Evolutionary conservation across 2,888 invertebrate genomes (phyloP).

Genomic region (Agelastica alni): DNA sequence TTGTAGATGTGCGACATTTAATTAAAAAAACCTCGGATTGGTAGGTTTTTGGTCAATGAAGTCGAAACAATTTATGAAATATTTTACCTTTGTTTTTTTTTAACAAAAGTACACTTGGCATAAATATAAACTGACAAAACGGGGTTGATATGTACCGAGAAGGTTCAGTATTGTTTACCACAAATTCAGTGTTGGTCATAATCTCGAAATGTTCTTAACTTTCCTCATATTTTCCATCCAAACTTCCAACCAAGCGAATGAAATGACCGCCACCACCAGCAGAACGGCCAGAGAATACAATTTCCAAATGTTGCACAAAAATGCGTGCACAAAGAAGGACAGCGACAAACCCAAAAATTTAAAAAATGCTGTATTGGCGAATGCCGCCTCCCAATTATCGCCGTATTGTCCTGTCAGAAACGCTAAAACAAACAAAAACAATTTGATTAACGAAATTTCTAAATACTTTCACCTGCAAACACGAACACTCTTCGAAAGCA

Average conservation of each 20-base stretch:
- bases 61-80: too few species aligned
- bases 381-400: constrained; percentile 58
- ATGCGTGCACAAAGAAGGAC: constrained; percentile 67
- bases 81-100: too few species aligned
- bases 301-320: constrained; percentile 63
- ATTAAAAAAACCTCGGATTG: too few species aligned
- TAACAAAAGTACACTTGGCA: too few species aligned
- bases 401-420: constrained; percentile 54
- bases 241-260: constrained; percentile 61
- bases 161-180: constrained; percentile 42
- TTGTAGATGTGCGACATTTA: too few species aligned
- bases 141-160: constrained; percentile 12
- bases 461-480: too few species aligned
- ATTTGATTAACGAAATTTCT: too few species aligned
- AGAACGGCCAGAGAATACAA: constrained; percentile 58
- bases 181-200: constrained; percentile 53
- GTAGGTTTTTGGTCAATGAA: too few species aligned
- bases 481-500: too few species aligned
- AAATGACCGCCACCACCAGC: constrained; percentile 60
- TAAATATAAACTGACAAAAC: neutral
- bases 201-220: constrained; percentile 51
- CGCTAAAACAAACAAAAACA: constrained; percentile 47
- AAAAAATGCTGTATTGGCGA: constrained; percentile 61
- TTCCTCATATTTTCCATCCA: constrained; percentile 54
- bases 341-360: constrained; percentile 66